Evolutionary conservation across 2,888 invertebrate species (phyloP).

Genomic region (Mantis religiosa): DNA sequence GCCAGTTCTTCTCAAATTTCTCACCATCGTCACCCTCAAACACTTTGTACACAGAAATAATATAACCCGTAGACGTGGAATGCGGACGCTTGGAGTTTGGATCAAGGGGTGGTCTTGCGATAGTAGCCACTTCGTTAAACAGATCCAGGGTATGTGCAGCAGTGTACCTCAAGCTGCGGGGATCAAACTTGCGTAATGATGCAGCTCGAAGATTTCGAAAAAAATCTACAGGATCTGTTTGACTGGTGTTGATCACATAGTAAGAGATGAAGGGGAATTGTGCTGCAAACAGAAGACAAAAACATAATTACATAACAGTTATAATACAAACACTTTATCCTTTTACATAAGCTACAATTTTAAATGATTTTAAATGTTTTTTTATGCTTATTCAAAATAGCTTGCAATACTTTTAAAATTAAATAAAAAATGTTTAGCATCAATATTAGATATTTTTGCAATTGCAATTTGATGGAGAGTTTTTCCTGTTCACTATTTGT

Average conservation of each 20-base stretch:
- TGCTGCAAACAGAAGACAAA: slow-evolving; percentile 50
- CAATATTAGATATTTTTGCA: too few species aligned
- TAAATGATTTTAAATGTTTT: too few species aligned
- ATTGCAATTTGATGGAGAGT: too few species aligned
- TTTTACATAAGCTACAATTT: too few species aligned
- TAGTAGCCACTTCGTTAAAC: slow-evolving; percentile 87
- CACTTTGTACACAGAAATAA: slow-evolving; percentile 89
- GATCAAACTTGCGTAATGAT: slow-evolving; percentile 82
- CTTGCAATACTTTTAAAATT: too few species aligned
- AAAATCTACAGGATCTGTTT: slow-evolving; percentile 80
- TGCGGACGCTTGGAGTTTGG: slow-evolving; percentile 68
- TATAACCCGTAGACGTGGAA: slow-evolving; percentile 79
- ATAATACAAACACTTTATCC: too few species aligned
- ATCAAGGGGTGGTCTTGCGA: slow-evolving; percentile 80
- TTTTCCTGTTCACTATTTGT: too few species aligned
- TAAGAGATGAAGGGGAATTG: slow-evolving; percentile 90
- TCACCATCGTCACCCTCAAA: slow-evolving; percentile 93
- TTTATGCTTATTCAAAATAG: too few species aligned
- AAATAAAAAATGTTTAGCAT: too few species aligned
- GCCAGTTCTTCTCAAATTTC: slow-evolving; percentile 89
- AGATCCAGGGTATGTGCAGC: slow-evolving; percentile 83
- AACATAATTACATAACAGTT: not conserved
- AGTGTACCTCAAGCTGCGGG: slow-evolving; percentile 72
- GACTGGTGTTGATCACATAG: slow-evolving; percentile 83
- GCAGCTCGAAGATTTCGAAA: slow-evolving; percentile 80